phyloP scores from a whole-genome alignment of 2,888 invertebrate species.

The Eurytoma californica region DNA sequence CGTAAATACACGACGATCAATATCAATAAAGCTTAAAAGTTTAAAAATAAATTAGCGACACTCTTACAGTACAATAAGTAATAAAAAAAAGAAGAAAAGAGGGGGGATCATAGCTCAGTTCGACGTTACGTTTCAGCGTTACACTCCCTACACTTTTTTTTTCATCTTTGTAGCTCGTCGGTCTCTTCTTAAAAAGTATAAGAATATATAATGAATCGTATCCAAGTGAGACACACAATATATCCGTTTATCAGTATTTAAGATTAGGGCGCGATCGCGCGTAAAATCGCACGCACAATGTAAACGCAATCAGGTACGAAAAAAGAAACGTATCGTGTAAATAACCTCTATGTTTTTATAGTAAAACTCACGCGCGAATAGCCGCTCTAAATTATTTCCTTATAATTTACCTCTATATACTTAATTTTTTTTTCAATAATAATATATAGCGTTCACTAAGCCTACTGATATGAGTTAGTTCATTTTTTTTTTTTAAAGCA shows the following conservation, averaged over 20 bases:
- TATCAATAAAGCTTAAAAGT: conserved; percentile 25
- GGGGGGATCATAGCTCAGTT: conserved; percentile 24
- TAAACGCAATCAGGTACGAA: conserved; percentile 58
- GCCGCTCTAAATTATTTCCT: conserved; percentile 58
- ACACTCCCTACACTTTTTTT: conserved; percentile 11
- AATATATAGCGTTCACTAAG: conserved; percentile 65
- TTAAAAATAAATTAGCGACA: conserved; percentile 26
- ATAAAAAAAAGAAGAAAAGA: too few relatives aligned
- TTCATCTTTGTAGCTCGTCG: conserved; percentile 3
- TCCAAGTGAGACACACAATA: conserved; percentile 37
- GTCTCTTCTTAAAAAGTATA: conserved; percentile 45
- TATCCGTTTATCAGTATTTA: conserved; percentile 32
- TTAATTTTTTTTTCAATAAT: conserved; percentile 48
- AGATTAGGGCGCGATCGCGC: conserved; percentile 34
- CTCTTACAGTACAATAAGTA: too few relatives aligned
- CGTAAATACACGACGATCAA: background rate
- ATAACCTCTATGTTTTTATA: conserved; percentile 52
- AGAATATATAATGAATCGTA: conserved; percentile 49
- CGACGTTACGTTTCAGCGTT: conserved; percentile 27
- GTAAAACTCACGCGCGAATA: conserved; percentile 60
- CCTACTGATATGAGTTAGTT: conserved; percentile 74
- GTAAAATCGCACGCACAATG: conserved; percentile 51
- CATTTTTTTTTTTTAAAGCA: conserved; percentile 70
- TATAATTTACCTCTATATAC: conserved; percentile 32
- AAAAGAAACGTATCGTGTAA: conserved; percentile 55